Evolutionary conservation across 2,113 vertebrate genomes (phyloP), one percentile per base, ranked within the genome.

Genomic region (Rousettus leschenaultii): DNA sequence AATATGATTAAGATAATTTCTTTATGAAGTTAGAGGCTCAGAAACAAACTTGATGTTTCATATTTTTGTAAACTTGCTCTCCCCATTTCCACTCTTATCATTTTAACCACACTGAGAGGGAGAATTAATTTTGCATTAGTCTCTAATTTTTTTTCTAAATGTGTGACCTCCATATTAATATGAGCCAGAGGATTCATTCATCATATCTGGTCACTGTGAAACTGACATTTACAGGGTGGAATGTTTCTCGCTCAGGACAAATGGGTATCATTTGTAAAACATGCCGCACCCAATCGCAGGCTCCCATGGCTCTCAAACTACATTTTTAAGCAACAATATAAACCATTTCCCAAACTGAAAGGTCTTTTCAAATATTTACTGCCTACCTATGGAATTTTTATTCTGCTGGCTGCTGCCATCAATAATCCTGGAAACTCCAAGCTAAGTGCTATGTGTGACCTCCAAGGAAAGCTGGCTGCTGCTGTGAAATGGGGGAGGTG

Each of bases 1-100:
- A 97, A 98, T 98, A 96, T 98, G 97, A 98, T 98, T 98, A 99
- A 98, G 98, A 98, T 98, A 98, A 99, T 98, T 98, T 83, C 95
- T 98, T 98, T 98, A 98, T 98, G 97, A 98, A 97, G 97, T 98
- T 97, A 0, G 21, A 98, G 89, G n/a, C 90, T 97, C 68, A 0
- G 93, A 95, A 98, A 98, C 95, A 78, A 98, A 97, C 86, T 84
- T 96, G 93, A 97, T 98, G 97, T 97, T 98, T 98, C 97, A 87
- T 95, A 87, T 96, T 96, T 96, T 98, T 97, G 93, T 53, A 95
- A 82, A 97, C 94, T 96, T 82, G 30, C 57, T 93, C 79, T 87
- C 78, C 2, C 35, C 66, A 87, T 97, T 97, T 96, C 48, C 84
- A 93, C 88, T 83, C 55, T 89, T 80, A 93, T 88, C 55, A 65